A percentile compares a stretch with the other conserved stretches of the same genome.
Conservation (phyloP, 2,113 vertebrate genomes). For the Apaloderma vittatum region DNA sequence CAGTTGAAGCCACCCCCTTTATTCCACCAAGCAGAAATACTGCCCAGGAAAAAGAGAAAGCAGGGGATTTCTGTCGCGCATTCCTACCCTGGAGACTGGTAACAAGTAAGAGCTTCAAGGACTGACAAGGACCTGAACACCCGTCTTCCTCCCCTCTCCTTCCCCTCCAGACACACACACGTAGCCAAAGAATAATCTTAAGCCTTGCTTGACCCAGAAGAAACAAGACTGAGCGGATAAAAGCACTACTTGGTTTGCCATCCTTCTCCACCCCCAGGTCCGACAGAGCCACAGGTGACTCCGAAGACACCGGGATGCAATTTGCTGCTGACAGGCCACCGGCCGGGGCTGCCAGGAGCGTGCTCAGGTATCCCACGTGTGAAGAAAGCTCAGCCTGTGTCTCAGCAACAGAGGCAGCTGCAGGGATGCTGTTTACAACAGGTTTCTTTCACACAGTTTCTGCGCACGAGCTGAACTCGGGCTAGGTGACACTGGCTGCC, state of each 20-base stretch:
- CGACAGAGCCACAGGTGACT: background rate
- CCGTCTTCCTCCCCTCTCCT: background rate
- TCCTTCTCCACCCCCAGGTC: background rate
- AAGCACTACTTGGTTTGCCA: background rate
- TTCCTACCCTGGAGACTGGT: background rate
- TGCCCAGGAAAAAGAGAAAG: background rate
- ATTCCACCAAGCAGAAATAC: background rate
- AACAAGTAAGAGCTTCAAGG: background rate
- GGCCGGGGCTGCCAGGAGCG: background rate
- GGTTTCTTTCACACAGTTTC: background rate
- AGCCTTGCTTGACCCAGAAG: background rate
- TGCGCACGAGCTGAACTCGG: background rate
- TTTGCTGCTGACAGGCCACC: background rate
- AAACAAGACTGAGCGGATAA: background rate
- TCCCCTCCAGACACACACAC: background rate
- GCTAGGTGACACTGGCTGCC: background rate
- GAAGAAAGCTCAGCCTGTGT: background rate
- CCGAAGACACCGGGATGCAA: background rate
- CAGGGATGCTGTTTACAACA: background rate
- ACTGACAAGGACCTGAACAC: background rate
- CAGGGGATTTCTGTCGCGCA: background rate
- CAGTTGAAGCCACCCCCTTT: background rate
- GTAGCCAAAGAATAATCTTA: background rate
- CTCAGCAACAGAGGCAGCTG: background rate
- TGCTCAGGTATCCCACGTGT: too few species aligned